These are phyloP conservation scores for Trachemys scripta DNA, from an alignment of 2,113 vertebrate genomes.

Conservation along the genomic window DNA sequence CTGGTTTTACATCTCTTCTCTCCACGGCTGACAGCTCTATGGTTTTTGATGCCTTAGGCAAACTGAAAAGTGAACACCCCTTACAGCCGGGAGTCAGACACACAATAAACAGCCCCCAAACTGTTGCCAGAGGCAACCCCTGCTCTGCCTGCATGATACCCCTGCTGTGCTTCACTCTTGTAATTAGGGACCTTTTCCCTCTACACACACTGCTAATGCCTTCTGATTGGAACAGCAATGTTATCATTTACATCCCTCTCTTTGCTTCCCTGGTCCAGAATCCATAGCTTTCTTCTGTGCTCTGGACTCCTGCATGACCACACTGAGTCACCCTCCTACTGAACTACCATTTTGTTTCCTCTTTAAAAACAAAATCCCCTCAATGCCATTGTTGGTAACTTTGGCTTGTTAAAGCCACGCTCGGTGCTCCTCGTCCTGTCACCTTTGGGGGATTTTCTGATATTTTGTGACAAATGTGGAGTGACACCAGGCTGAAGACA, in stretches of 20 bases:
- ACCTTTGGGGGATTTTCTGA: rapidly evolving
- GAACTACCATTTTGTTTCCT: neutral
- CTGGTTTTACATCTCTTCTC: conserved; percentile 53
- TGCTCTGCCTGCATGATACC: neutral
- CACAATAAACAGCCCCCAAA: neutral
- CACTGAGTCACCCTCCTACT: rapidly evolving
- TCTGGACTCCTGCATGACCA: rapidly evolving
- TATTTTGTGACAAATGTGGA: rapidly evolving
- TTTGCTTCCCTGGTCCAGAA: neutral
- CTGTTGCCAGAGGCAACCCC: neutral
- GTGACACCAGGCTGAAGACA: neutral
- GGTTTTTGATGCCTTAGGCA: conserved; percentile 15
- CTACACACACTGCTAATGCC: rapidly evolving
- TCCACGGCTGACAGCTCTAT: neutral
- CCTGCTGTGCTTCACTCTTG: rapidly evolving
- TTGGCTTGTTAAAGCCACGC: neutral
- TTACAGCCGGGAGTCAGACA: neutral
- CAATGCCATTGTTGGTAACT: neutral
- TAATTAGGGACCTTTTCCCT: rapidly evolving
- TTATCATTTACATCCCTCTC: rapidly evolving
- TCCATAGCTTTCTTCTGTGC: neutral
- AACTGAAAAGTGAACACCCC: neutral
- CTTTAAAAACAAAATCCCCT: neutral
- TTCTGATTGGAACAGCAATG: neutral
- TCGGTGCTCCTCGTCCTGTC: neutral